Percentiles rank a stretch among this genome's conserved stretches.
phyloP scores from a whole-genome alignment of 2,888 invertebrate genomes.

The Noctua janthe region DNA sequence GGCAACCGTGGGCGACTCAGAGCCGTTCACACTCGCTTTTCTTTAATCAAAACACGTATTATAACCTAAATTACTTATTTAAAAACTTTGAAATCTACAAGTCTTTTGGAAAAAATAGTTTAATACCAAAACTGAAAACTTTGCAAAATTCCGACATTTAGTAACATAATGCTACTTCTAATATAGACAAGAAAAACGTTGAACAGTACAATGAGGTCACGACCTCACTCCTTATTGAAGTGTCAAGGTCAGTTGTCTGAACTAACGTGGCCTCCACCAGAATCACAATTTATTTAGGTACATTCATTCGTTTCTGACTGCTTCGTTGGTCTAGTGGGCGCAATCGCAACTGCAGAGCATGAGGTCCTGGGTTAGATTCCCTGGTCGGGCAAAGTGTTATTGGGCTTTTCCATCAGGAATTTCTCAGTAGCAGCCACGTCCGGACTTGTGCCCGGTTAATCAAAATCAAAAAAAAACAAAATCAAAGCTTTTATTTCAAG shows the following conservation, averaged over 20 bases:
- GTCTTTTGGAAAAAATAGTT: background rate
- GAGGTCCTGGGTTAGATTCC: no score
- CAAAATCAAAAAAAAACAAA: no score
- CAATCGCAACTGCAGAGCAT: no score
- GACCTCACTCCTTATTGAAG: background rate
- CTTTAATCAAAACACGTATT: background rate
- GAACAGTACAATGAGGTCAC: background rate
- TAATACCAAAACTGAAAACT: background rate
- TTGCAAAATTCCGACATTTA: background rate
- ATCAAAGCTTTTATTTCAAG: no score
- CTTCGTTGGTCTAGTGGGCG: no score
- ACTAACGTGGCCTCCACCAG: background rate
- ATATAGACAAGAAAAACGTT: background rate
- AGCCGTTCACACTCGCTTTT: background rate
- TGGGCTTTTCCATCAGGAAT: no score
- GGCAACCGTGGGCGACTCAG: background rate
- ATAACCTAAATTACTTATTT: background rate
- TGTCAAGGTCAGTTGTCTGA: slow-evolving; percentile 2
- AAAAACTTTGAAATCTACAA: background rate
- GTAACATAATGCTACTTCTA: background rate
- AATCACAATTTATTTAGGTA: background rate
- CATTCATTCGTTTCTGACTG: background rate
- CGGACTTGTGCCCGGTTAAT: no score
- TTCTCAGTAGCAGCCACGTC: no score
- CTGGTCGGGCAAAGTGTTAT: no score